These are phyloP conservation scores for Bellardia bayeri DNA, from an alignment of 2,888 invertebrate genomes.

Conservation along the genomic window DNA sequence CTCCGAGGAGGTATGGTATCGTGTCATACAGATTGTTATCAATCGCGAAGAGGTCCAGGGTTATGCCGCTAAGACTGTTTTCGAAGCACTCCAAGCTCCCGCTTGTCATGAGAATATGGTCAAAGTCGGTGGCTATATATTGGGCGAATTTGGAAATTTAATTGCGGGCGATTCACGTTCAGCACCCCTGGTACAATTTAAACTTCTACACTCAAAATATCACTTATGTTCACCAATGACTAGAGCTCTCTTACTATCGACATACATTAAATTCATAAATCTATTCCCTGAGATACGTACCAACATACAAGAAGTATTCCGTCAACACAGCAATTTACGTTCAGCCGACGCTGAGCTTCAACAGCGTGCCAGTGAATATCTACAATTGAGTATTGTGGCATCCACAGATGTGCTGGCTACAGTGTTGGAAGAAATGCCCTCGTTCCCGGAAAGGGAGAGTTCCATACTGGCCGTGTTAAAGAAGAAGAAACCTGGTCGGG, in stretches of 20 bases:
- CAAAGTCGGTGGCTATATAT: constrained; percentile 99
- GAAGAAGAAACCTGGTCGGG: constrained; percentile 98
- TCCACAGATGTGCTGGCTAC: constrained; percentile 98
- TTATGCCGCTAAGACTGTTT: constrained; percentile 99
- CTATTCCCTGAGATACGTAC: constrained; percentile 99
- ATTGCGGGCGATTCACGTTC: constrained; percentile 99
- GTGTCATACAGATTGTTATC: constrained; percentile 99
- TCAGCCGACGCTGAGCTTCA: constrained; percentile 99
- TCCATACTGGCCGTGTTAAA: constrained; percentile 98
- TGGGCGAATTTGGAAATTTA: constrained; percentile 99
- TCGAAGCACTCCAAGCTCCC: constrained; percentile 99
- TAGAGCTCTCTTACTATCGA: constrained; percentile 96
- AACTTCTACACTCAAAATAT: constrained; percentile 99
- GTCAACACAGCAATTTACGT: constrained; percentile 96
- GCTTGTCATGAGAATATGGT: constrained; percentile 99
- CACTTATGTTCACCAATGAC: constrained; percentile 99
- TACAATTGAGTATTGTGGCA: constrained; percentile 97
- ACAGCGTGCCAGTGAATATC: constrained; percentile 98
- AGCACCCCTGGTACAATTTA: constrained; percentile 98
- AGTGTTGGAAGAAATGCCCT: constrained; percentile 99
- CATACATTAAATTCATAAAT: constrained; percentile 99
- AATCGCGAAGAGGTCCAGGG: constrained; percentile 99
- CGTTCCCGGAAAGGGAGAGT: constrained; percentile 99
- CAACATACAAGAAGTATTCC: constrained; percentile 97
- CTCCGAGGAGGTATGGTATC: constrained; percentile 99